Percentiles rank a stretch among this genome's conserved stretches.
phyloP scores from a whole-genome alignment of 1,140 invertebrate genomes.

The Bombus waltoni region DNA sequence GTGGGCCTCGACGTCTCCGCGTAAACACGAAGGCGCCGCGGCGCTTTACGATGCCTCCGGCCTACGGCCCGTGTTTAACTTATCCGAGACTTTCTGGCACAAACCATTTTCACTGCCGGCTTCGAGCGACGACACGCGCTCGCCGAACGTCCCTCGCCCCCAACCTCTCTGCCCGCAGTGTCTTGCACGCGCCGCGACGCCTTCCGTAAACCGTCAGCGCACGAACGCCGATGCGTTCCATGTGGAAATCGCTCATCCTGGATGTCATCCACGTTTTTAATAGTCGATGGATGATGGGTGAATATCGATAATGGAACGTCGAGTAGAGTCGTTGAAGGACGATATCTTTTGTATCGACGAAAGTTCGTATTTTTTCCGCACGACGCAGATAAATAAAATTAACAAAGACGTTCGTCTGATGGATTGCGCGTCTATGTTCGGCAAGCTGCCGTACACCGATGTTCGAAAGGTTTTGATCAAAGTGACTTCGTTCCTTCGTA shows the following conservation, averaged over 20 bases:
- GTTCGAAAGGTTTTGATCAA: not conserved
- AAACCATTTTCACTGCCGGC: conserved; percentile 72
- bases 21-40: conserved; percentile 81
- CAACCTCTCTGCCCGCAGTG: not conserved
- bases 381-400: too few relatives aligned
- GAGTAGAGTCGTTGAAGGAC: too few relatives aligned
- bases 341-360: too few relatives aligned
- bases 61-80: conserved; percentile 77
- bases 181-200: conserved; percentile 65
- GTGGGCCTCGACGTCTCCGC: conserved; percentile 75
- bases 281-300: too few relatives aligned
- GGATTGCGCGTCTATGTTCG: not conserved
- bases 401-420: not conserved
- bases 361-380: too few relatives aligned
- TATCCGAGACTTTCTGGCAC: conserved; percentile 76
- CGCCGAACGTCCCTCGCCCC: conserved; percentile 24
- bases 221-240: not conserved
- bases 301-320: not conserved
- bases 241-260: not conserved
- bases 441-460: not conserved
- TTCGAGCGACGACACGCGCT: conserved; percentile 73
- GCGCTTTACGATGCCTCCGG: conserved; percentile 80
- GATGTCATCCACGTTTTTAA: not conserved
- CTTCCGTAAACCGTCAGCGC: conserved; percentile 67
- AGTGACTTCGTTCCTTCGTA: not conserved